Conservation (phyloP, 2,888 invertebrate species). For the Ganaspis brasiliensis region DNA sequence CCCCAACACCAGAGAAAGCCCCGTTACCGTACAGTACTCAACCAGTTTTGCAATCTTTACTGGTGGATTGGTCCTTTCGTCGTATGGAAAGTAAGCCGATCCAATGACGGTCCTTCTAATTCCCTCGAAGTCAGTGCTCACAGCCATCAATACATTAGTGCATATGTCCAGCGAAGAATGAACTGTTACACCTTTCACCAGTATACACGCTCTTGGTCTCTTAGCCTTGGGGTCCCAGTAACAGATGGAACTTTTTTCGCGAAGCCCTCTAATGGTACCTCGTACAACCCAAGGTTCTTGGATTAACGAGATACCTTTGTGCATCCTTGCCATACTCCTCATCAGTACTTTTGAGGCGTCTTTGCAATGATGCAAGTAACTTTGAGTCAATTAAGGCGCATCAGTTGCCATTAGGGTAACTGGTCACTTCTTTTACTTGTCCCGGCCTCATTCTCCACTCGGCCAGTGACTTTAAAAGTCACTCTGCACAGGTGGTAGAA, state of each 20-base stretch:
- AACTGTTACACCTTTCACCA: background rate
- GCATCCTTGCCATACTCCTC: background rate
- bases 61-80: background rate
- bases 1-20: too few species aligned
- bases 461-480: too few species aligned
- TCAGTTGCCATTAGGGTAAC: too few species aligned
- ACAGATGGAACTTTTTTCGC: background rate
- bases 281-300: conserved; percentile 15
- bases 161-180: background rate
- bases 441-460: too few species aligned
- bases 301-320: background rate
- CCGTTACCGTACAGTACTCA: background rate
- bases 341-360: background rate
- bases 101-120: background rate
- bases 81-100: background rate
- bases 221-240: background rate
- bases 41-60: background rate
- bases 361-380: background rate
- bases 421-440: too few species aligned
- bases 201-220: background rate
- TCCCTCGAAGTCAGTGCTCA: background rate
- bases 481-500: too few species aligned
- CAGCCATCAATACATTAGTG: background rate
- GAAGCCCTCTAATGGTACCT: background rate
- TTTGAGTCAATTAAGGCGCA: too few species aligned